These are phyloP conservation scores for Drosophila neonasuta DNA, from an alignment of 2,888 invertebrate genomes.

Conservation along the genomic window DNA sequence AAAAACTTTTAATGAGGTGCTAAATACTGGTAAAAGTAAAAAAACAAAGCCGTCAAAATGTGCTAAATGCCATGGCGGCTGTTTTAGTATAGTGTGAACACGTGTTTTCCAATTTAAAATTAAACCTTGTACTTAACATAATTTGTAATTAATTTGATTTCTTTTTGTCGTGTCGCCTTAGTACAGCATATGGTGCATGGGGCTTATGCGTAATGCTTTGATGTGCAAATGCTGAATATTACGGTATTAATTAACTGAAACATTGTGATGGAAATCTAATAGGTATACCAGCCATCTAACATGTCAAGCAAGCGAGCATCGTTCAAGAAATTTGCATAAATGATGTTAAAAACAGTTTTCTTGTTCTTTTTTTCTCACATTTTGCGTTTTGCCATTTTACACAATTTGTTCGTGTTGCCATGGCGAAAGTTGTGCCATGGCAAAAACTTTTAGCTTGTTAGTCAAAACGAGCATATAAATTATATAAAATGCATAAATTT, in stretches of 20 bases:
- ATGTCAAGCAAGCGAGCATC: constrained; percentile 19
- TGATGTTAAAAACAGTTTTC: constrained; percentile 42
- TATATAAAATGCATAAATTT: constrained; percentile 56
- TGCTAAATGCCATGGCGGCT: not conserved
- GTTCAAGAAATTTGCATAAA: constrained; percentile 61
- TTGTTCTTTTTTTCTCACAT: not conserved
- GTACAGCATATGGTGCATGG: not conserved
- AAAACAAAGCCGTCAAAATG: constrained; percentile 27
- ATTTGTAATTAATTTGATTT: constrained; percentile 37
- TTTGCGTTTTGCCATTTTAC: constrained; percentile 17
- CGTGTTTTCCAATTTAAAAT: constrained; percentile 47
- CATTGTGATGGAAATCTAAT: constrained; percentile 34
- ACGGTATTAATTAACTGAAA: constrained; percentile 49
- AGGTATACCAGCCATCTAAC: constrained; percentile 20
- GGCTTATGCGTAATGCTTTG: constrained; percentile 49
- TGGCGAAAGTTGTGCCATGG: constrained; percentile 38
- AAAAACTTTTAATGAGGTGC: constrained; percentile 54
- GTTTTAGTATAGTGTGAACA: constrained; percentile 17
- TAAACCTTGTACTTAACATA: constrained; percentile 38
- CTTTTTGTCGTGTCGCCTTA: not conserved
- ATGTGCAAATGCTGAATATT: constrained; percentile 45
- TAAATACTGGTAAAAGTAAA: constrained; percentile 35
- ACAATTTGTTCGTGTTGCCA: constrained; percentile 25
- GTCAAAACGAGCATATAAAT: constrained; percentile 44
- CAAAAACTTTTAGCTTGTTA: constrained; percentile 50